Percentiles rank a stretch among this genome's conserved stretches.
These are phyloP conservation scores for Macrosiphum euphorbiae DNA, from an alignment of 2,888 invertebrate genomes.

Conservation along the genomic window DNA sequence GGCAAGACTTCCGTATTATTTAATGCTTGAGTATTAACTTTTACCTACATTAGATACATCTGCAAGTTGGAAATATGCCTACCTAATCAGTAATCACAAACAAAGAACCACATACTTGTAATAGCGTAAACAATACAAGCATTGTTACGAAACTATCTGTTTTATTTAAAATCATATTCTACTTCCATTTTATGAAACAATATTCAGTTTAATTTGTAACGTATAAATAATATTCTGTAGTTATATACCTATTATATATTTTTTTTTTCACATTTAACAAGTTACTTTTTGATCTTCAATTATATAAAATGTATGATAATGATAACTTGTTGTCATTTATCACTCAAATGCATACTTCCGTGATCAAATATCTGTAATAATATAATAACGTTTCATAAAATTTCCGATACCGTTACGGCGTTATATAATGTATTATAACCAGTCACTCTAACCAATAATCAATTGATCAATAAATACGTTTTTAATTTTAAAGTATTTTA, in stretches of 20 bases:
- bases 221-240: background rate
- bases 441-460: too few relatives aligned
- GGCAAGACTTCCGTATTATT: background rate
- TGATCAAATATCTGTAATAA: too few relatives aligned
- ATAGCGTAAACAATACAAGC: background rate
- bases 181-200: background rate
- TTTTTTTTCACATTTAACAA: too few relatives aligned
- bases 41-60: background rate
- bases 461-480: too few relatives aligned
- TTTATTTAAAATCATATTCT: background rate
- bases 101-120: background rate
- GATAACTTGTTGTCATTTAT: too few relatives aligned
- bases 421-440: too few relatives aligned
- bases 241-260: background rate
- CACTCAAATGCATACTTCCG: too few relatives aligned
- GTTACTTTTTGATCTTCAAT: too few relatives aligned
- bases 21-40: background rate
- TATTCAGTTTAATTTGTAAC: background rate
- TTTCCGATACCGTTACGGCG: too few relatives aligned
- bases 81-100: background rate
- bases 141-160: slow-evolving; percentile 4
- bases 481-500: too few relatives aligned
- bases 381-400: too few relatives aligned
- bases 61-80: background rate
- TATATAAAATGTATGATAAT: too few relatives aligned